Evolutionary conservation across 1,140 invertebrate genomes (phyloP).

Genomic region (Sminthurides bifidus): DNA sequence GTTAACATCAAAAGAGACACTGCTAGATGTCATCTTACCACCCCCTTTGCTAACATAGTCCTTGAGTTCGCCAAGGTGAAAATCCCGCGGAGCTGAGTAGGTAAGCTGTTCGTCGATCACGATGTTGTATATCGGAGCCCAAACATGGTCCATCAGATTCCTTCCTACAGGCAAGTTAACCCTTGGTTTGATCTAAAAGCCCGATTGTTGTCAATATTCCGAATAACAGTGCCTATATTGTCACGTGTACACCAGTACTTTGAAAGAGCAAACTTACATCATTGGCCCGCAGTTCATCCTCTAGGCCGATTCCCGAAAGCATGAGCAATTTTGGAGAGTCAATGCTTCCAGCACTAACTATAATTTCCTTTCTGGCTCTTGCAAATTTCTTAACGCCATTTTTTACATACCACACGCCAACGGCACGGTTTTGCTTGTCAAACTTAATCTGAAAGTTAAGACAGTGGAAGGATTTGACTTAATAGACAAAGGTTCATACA

Average conservation of each 20-base stretch:
- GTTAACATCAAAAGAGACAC: no score
- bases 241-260: not conserved
- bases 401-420: conserved; percentile 50
- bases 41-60: conserved; percentile 19
- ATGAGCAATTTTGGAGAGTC: conserved; percentile 54
- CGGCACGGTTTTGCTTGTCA: conserved; percentile 36
- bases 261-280: not conserved
- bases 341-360: conserved; percentile 60
- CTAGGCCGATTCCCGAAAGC: conserved; percentile 27
- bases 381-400: conserved; percentile 45
- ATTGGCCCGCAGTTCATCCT: conserved; percentile 13
- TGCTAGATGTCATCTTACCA: no score
- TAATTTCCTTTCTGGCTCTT: conserved; percentile 55
- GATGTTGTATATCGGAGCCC: not conserved
- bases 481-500: no score
- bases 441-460: no score
- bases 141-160: conserved; percentile 34
- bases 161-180: conserved; percentile 38
- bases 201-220: not conserved
- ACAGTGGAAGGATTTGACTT: no score
- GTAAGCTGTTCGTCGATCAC: conserved; percentile 7
- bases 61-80: conserved; percentile 4
- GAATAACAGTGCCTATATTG: not conserved
- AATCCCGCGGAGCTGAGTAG: conserved; percentile 11
- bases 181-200: conserved; percentile 18